These are phyloP conservation scores for Sphaerodactylus townsendi DNA, from an alignment of 2,113 vertebrate genomes.

Conservation along the genomic window DNA sequence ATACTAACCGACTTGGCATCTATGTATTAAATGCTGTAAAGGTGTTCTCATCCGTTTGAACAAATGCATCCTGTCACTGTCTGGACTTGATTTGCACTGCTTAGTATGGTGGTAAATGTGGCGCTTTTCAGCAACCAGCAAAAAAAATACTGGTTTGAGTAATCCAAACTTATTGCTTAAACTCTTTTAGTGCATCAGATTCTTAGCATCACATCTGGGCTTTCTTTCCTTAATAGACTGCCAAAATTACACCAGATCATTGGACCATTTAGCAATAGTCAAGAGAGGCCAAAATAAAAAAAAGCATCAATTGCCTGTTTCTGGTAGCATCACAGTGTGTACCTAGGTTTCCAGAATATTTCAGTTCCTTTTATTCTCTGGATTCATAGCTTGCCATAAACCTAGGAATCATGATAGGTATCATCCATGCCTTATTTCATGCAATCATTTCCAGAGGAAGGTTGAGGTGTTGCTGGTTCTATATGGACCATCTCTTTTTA, in stretches of 20 bases:
- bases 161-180: not conserved
- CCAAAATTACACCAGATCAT: not conserved
- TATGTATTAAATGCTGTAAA: constrained; percentile 35
- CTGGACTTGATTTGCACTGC: not conserved
- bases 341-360: not conserved
- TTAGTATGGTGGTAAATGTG: not conserved
- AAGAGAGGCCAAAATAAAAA: constrained; percentile 12
- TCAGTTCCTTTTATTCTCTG: not conserved
- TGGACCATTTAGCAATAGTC: not conserved
- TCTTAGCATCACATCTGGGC: not conserved
- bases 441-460: not conserved
- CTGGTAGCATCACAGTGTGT: constrained; percentile 30
- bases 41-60: constrained; percentile 12
- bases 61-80: constrained; percentile 20
- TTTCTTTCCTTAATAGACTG: constrained; percentile 14
- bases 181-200: not conserved
- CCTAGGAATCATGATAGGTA: not conserved
- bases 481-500: not conserved
- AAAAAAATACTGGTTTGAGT: rapidly evolving
- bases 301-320: constrained; percentile 7
- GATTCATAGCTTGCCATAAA: not conserved
- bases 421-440: not conserved
- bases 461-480: not conserved
- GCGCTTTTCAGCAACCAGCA: not conserved
- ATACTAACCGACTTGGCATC: constrained; percentile 3